Base-by-base conservation (phyloP, 2,113 vertebrate genomes). In the Tragelaphus strepsiceros region DNA sequence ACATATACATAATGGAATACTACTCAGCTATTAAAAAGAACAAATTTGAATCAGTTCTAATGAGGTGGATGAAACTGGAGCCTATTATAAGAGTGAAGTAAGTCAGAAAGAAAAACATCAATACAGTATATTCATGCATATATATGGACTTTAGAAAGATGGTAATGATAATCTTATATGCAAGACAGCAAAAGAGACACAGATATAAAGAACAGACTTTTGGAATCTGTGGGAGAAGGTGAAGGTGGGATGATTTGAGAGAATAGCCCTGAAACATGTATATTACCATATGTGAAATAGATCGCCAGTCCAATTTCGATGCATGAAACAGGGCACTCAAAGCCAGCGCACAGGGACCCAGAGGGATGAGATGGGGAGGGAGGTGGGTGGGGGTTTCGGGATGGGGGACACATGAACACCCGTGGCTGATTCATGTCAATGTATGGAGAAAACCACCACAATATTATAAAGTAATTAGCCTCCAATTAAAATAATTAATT, bases 311-410 rank as follows among this genome's bases (percentile, higher is more conserved):
- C 67, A 39, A 71, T n/a, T 22, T 71, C 1, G 0, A 22, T 39
- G 19, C n/a, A 13, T 22, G 67, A 71, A 13, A 71, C 67, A 71
- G 67, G 67, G 67, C 10, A 22, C 19, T 71, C 67, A 71, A 71
- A 39, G 67, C n/a, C 0, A 0, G 67, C 6, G 19, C 19, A 39
- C n/a, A 13, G n/a, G 67, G 67, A 71, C 19, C 67, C 19, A 13
- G 67, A 71, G n/a, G 67, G 5, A 39, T 71, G 10, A n/a, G 10
- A 22, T 13, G n/a, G 10, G 67, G 67, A 71, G 10, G 19, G n/a
- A 71, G 35, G 67, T 13, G 5, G 11, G 10, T 13, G 19, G 10
- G 19, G 67, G 10, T 1, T 3, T 39, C 17, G 0, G 67, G 10
- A 39, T 39, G 19, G 19, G 67, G 11, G 67, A 39, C 21, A 71